phyloP scores from a whole-genome alignment of 1,140 invertebrate species.

The Rhagoletis zephyria region DNA sequence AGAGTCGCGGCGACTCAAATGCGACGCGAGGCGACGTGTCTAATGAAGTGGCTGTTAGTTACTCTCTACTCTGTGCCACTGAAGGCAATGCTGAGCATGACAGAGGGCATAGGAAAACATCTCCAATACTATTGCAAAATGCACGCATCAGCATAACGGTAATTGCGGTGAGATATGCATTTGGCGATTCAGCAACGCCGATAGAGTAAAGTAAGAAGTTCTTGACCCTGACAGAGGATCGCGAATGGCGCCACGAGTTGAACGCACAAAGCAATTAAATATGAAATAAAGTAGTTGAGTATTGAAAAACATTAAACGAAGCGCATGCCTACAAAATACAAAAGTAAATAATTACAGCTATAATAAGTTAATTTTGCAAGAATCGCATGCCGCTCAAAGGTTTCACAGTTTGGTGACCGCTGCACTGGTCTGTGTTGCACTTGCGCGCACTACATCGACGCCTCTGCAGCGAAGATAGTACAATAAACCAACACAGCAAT shows the following conservation, averaged over 20 bases:
- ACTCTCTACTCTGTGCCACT: too few relatives aligned
- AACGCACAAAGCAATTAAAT: conserved; percentile 11
- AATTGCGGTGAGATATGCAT: conserved; percentile 19
- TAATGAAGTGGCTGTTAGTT: not conserved
- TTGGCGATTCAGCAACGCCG: not conserved
- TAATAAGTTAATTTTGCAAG: conserved; percentile 17
- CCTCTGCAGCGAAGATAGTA: not conserved
- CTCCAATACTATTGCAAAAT: not conserved
- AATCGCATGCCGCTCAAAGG: not conserved
- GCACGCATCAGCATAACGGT: not conserved
- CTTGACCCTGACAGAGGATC: not conserved
- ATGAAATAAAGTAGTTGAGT: not conserved
- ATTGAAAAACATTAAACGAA: not conserved
- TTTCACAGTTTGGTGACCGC: not conserved
- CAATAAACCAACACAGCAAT: conserved; percentile 30
- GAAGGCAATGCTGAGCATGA: not conserved
- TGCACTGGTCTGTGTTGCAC: not conserved
- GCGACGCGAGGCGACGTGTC: not conserved
- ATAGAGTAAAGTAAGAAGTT: not conserved
- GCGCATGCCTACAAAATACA: not conserved
- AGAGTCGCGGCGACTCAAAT: not conserved
- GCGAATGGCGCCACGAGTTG: not conserved
- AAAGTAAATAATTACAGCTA: not conserved
- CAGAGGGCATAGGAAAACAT: not conserved
- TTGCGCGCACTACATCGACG: not conserved